Percentiles rank a stretch among this genome's conserved stretches.
Conservation (phyloP, 2,113 vertebrate genomes). For the Pheucticus melanocephalus region DNA sequence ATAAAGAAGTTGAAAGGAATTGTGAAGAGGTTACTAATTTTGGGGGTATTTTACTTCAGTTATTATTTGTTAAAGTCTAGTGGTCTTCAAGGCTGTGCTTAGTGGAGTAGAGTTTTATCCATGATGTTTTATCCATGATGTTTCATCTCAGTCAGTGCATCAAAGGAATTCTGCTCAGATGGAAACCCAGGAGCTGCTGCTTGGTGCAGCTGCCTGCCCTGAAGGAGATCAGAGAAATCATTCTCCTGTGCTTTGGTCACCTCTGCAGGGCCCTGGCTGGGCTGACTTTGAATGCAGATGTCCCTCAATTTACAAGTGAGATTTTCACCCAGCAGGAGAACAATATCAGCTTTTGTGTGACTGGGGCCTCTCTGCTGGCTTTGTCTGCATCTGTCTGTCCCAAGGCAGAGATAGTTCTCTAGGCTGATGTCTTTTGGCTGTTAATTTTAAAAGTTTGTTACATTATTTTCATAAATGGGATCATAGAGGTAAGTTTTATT, state of each 20-base stretch:
- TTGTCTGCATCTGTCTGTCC: slow-evolving; percentile 33
- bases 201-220: neutral
- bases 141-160: neutral
- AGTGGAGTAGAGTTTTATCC: neutral
- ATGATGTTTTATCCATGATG: neutral
- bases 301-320: slow-evolving; percentile 67
- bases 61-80: neutral
- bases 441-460: neutral
- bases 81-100: neutral
- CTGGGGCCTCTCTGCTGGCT: slow-evolving; percentile 42
- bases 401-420: neutral
- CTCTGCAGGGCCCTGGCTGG: slow-evolving; percentile 24
- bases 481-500: slow-evolving; percentile 14
- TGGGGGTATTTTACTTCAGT: neutral
- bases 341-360: slow-evolving; percentile 75
- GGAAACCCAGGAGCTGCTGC: neutral
- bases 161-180: neutral
- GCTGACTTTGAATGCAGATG: slow-evolving; percentile 71
- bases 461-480: neutral
- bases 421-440: neutral
- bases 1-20: neutral
- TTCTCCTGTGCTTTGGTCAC: slow-evolving; percentile 12
- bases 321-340: slow-evolving; percentile 61
- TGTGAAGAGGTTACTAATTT: neutral
- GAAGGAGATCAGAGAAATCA: neutral